Evolutionary conservation across 2,113 vertebrate genomes (phyloP).

Genomic region (Eulemur macaco): DNA sequence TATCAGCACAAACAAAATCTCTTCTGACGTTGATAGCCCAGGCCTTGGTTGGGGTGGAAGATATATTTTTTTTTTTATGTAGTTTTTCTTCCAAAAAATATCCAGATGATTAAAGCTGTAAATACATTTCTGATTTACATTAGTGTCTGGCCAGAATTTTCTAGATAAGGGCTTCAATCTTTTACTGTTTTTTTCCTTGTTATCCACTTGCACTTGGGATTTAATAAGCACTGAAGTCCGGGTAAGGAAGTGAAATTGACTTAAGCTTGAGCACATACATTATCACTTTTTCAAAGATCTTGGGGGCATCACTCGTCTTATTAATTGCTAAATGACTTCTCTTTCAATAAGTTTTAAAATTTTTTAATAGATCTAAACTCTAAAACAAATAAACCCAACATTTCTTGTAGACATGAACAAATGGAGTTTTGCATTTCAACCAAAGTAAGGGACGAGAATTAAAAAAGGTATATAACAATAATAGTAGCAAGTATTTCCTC

Average conservation of each 20-base stretch:
- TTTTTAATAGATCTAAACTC: not conserved
- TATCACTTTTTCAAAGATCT: not conserved
- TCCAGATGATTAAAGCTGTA: not conserved
- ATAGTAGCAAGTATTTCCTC: not conserved
- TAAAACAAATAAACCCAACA: not conserved
- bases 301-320: not conserved
- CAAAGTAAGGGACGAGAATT: not conserved
- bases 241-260: not conserved
- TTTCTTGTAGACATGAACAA: not conserved
- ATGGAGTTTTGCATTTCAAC: not conserved
- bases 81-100: not conserved
- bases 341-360: not conserved
- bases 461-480: not conserved
- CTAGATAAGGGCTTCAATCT: not conserved
- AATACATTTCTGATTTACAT: not conserved
- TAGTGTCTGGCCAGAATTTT: not conserved
- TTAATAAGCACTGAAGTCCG: not conserved
- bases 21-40: not conserved
- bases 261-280: not conserved
- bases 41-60: not conserved
- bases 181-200: not conserved
- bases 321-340: not conserved
- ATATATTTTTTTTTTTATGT: not conserved
- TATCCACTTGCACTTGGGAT: too few species aligned
- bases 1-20: not conserved